phyloP scores from a whole-genome alignment of 2,888 invertebrate species.

The Allygus modestus region DNA sequence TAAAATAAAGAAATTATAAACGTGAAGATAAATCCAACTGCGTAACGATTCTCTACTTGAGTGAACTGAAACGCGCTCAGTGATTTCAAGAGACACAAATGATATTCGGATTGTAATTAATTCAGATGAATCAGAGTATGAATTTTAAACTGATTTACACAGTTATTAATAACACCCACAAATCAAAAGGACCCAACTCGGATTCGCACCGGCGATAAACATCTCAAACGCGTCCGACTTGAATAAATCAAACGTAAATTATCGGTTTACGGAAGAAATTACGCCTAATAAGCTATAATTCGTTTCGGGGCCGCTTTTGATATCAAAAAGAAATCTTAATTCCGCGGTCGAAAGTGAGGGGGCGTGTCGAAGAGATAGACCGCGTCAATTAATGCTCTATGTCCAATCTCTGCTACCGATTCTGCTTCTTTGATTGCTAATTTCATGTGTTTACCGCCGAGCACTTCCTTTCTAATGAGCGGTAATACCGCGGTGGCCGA shows the following conservation, averaged over 20 bases:
- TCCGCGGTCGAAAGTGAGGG: constrained; percentile 51
- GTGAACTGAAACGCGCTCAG: neutral
- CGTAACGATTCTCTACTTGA: too few relatives aligned
- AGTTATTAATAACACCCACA: constrained; percentile 50
- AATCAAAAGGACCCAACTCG: constrained; percentile 27
- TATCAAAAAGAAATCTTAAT: constrained; percentile 55
- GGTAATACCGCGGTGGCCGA: constrained; percentile 33
- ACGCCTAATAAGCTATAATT: constrained; percentile 54
- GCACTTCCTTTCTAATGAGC: constrained; percentile 7
- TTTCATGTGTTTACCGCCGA: constrained; percentile 35
- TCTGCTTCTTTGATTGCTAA: constrained; percentile 45
- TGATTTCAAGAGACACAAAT: constrained; percentile 1
- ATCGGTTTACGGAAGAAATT: constrained; percentile 55
- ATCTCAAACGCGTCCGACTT: constrained; percentile 18
- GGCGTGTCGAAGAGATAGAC: constrained; percentile 37
- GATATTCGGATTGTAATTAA: constrained; percentile 40
- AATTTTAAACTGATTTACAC: constrained; percentile 42
- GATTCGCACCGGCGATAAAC: constrained; percentile 20
- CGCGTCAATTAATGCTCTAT: constrained; percentile 41
- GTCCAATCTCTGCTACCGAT: constrained; percentile 48
- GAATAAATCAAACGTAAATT: constrained; percentile 49
- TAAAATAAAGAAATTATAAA: too few relatives aligned
- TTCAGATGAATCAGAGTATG: constrained; percentile 9
- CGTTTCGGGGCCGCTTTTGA: constrained; percentile 45
- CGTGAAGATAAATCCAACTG: too few relatives aligned